Percentiles rank a stretch among this genome's conserved stretches.
phyloP scores from a whole-genome alignment of 2,888 invertebrate genomes.

The Apotomis betuletana region DNA sequence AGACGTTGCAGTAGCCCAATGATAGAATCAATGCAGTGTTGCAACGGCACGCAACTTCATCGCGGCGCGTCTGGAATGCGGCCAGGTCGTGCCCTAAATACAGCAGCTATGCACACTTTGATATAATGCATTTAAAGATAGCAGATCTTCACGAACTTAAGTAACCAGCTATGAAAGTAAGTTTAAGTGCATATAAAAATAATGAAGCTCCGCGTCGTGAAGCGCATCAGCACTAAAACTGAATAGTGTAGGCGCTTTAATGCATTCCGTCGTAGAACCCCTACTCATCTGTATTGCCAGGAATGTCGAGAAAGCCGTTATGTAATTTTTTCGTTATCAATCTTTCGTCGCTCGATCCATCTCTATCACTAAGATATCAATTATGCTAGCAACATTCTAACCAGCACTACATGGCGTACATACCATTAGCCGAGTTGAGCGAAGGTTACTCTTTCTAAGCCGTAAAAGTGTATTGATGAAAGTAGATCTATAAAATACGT shows the following conservation, averaged over 20 bases:
- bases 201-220: background rate
- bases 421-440: constrained; percentile 1
- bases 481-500: constrained; percentile 20
- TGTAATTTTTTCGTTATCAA: constrained; percentile 23
- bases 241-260: background rate
- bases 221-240: background rate
- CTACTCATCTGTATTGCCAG: background rate
- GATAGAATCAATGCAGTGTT: constrained; percentile 59
- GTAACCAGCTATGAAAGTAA: background rate
- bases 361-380: constrained; percentile 19
- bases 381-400: constrained; percentile 3
- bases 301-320: constrained; percentile 30
- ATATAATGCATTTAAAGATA: constrained; percentile 20
- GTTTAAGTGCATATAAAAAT: background rate
- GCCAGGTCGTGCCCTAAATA: constrained; percentile 40
- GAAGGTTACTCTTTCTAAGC: constrained; percentile 12
- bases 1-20: constrained; percentile 47
- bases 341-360: constrained; percentile 18
- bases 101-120: constrained; percentile 35
- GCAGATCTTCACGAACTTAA: background rate
- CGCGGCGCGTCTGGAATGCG: constrained; percentile 49
- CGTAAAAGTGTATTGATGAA: constrained; percentile 21
- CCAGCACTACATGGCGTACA: background rate
- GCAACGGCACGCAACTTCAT: constrained; percentile 51
- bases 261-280: background rate